phyloP scores from a whole-genome alignment of 2,113 vertebrate species.

The Setophaga coronata region DNA sequence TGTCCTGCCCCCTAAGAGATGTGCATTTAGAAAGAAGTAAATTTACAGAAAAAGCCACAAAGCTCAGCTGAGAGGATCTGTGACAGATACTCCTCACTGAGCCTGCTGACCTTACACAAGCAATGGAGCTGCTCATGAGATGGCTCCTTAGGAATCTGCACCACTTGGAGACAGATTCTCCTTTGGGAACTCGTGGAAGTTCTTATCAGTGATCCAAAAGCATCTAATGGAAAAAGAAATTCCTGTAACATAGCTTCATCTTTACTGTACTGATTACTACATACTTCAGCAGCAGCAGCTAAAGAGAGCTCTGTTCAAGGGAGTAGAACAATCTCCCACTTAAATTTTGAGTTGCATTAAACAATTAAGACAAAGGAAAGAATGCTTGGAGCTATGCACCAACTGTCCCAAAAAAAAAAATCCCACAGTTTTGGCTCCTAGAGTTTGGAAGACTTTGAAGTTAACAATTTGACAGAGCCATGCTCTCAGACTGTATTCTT shows the following conservation, averaged over 20 bases:
- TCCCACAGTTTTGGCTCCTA: not conserved
- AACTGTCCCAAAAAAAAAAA: not conserved
- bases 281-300: not conserved
- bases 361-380: not conserved
- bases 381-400: not conserved
- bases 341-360: not conserved
- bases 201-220: not conserved
- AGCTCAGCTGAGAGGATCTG: not conserved
- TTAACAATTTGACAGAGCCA: not conserved
- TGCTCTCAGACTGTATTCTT: not conserved
- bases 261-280: not conserved
- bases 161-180: not conserved
- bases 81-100: not conserved
- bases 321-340: not conserved
- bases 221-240: not conserved
- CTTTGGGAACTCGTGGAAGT: not conserved
- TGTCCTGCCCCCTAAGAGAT: not conserved
- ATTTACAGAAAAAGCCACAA: not conserved
- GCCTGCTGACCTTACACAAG: not conserved
- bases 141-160: not conserved
- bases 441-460: not conserved
- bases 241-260: not conserved
- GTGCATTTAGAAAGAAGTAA: not conserved
- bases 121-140: not conserved
- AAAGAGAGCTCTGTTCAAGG: not conserved